Evolutionary conservation across 2,888 invertebrate genomes (phyloP).

Genomic region (Ectropis crepuscularia): DNA sequence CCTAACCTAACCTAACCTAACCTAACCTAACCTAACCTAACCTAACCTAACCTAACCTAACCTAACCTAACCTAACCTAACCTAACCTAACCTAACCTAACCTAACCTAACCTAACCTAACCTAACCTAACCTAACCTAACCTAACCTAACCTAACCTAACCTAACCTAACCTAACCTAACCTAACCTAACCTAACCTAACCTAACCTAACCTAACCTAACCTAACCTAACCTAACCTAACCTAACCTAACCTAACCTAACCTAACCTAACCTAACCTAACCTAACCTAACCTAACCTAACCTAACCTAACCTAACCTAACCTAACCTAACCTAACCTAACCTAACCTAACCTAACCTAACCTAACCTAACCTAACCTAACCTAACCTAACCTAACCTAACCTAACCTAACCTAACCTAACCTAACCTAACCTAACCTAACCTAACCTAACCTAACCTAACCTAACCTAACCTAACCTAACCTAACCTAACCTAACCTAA

Average conservation of each 20-base stretch:
- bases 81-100: constrained; percentile 1
- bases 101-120: constrained; percentile 1
- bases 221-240: constrained; percentile 1
- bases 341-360: constrained; percentile 1
- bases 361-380: constrained; percentile 6
- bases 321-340: constrained; percentile 1
- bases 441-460: no score
- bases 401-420: no score
- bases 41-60: constrained; percentile 1
- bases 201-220: constrained; percentile 1
- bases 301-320: constrained; percentile 1
- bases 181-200: constrained; percentile 1
- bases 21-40: constrained; percentile 1
- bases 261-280: constrained; percentile 1
- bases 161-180: constrained; percentile 1
- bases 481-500: no score
- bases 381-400: no score
- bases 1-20: constrained; percentile 1
- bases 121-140: constrained; percentile 1
- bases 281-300: constrained; percentile 1
- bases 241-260: constrained; percentile 1
- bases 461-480: no score
- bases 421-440: no score
- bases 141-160: constrained; percentile 1
- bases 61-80: constrained; percentile 1